A percentile compares a stretch with the other conserved stretches of the same genome.
phyloP scores from a whole-genome alignment of 2,113 vertebrate species.

The Pao palembangensis region DNA sequence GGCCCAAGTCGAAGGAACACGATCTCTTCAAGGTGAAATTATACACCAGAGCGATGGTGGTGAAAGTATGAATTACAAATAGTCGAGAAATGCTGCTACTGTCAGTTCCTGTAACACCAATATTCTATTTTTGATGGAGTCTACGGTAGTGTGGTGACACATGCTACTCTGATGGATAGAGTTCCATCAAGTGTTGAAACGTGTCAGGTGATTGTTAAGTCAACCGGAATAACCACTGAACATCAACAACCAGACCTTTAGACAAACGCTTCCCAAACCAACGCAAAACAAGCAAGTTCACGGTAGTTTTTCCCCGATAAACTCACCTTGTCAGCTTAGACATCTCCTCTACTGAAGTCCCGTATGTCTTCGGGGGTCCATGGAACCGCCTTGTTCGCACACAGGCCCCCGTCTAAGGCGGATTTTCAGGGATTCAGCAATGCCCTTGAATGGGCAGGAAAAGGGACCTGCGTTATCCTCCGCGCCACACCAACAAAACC shows the following conservation, averaged over 20 bases:
- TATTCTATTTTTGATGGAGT: conserved; percentile 15
- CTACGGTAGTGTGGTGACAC: conserved; percentile 12
- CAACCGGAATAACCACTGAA: no score
- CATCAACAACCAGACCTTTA: no score
- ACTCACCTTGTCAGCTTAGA: conserved; percentile 63
- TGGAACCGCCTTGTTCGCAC: conserved; percentile 36
- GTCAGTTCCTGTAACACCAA: conserved; percentile 36
- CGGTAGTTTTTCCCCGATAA: conserved; percentile 5
- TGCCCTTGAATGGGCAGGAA: conserved; percentile 73
- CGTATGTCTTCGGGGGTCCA: conserved; percentile 42
- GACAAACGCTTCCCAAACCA: no score
- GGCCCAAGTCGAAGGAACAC: conserved; percentile 28
- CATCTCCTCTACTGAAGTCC: conserved; percentile 48
- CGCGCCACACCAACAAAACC: conserved; percentile 30
- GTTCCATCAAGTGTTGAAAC: not conserved
- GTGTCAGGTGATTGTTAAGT: conserved; percentile 1
- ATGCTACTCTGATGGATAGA: not conserved
- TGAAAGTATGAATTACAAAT: conserved; percentile 32
- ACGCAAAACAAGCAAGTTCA: conserved; percentile 1
- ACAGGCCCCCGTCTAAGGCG: conserved; percentile 36
- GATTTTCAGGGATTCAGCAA: conserved; percentile 34
- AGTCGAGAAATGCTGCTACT: conserved; percentile 20
- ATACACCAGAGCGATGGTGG: conserved; percentile 39
- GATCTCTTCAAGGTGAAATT: conserved; percentile 51
- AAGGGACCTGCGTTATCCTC: conserved; percentile 38